A percentile compares a stretch with the other conserved stretches of the same genome.
Conservation (phyloP, 2,113 vertebrate species). For the Bufo gargarizans region DNA sequence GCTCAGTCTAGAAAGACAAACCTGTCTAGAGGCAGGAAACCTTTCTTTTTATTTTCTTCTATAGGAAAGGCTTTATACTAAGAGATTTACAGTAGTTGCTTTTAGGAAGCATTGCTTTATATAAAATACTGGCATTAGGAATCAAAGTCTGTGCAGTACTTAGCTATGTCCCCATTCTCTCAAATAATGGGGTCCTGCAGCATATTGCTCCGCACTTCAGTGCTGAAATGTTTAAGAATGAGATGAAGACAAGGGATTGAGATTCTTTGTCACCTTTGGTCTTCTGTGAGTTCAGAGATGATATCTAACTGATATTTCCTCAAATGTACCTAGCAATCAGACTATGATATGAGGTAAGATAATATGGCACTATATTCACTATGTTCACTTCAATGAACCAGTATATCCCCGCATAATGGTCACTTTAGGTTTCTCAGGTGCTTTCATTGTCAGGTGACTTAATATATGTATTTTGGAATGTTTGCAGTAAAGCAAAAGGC, state of each 20-base stretch:
- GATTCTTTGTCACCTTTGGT: slow-evolving; percentile 67
- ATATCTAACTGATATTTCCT: slow-evolving; percentile 63
- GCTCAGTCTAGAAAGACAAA: slow-evolving; percentile 23
- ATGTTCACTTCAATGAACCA: slow-evolving; percentile 68
- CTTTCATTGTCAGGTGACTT: slow-evolving; percentile 81
- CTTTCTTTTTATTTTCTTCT: background rate
- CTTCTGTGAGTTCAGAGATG: slow-evolving; percentile 67
- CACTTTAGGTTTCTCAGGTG: slow-evolving; percentile 91
- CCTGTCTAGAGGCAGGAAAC: background rate
- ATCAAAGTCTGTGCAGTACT: slow-evolving; percentile 38
- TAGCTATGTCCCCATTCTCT: slow-evolving; percentile 11
- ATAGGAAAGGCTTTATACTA: slow-evolving; percentile 5
- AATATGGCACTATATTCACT: slow-evolving; percentile 89
- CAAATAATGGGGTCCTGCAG: slow-evolving; percentile 10
- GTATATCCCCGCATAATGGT: slow-evolving; percentile 75
- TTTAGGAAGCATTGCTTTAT: slow-evolving; percentile 42
- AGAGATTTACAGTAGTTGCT: slow-evolving; percentile 19
- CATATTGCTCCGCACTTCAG: slow-evolving; percentile 35
- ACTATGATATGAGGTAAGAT: slow-evolving; percentile 92
- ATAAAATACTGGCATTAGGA: slow-evolving; percentile 44
- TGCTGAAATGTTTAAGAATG: slow-evolving; percentile 26
- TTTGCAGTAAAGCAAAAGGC: slow-evolving; percentile 84
- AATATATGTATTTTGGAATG: slow-evolving; percentile 87
- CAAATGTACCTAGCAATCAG: slow-evolving; percentile 64
- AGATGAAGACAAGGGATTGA: slow-evolving; percentile 15